A percentile compares a stretch with the other conserved stretches of the same genome.
phyloP scores from a whole-genome alignment of 2,113 vertebrate species.

The Puntigrus tetrazona region DNA sequence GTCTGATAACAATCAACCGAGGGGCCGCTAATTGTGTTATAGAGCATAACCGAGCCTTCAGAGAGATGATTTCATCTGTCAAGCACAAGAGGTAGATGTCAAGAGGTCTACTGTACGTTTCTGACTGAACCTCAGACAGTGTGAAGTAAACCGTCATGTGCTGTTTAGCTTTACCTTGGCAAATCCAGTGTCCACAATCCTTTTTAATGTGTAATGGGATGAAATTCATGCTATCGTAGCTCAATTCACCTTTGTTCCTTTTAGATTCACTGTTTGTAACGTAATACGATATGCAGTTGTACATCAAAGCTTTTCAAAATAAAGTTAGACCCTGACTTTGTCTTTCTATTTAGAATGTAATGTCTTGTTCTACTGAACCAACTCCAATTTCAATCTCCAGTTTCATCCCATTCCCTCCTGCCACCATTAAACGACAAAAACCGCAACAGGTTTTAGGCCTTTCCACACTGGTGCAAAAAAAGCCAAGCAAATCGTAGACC shows the following conservation, averaged over 20 bases:
- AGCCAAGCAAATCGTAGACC: no score
- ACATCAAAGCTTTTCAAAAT: not conserved
- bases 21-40: conserved; percentile 16
- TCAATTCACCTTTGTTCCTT: conserved; percentile 11
- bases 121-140: not conserved
- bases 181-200: conserved; percentile 31
- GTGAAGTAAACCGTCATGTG: not conserved
- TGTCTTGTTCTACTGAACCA: not conserved
- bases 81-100: conserved; percentile 16
- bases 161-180: conserved; percentile 27
- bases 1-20: conserved; percentile 43
- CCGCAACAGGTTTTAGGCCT: no score
- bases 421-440: not conserved
- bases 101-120: not conserved
- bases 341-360: not conserved
- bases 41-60: not conserved
- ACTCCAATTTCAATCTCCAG: no score
- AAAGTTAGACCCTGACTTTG: not conserved
- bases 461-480: no score
- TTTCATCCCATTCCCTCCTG: not conserved
- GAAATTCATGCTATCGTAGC: conserved; percentile 23
- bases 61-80: conserved; percentile 43
- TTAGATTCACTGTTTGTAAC: not conserved
- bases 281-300: not conserved
- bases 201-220: conserved; percentile 36